These are phyloP conservation scores for Myrmecobius fasciatus DNA, from an alignment of 2,113 vertebrate genomes.

Conservation along the genomic window DNA sequence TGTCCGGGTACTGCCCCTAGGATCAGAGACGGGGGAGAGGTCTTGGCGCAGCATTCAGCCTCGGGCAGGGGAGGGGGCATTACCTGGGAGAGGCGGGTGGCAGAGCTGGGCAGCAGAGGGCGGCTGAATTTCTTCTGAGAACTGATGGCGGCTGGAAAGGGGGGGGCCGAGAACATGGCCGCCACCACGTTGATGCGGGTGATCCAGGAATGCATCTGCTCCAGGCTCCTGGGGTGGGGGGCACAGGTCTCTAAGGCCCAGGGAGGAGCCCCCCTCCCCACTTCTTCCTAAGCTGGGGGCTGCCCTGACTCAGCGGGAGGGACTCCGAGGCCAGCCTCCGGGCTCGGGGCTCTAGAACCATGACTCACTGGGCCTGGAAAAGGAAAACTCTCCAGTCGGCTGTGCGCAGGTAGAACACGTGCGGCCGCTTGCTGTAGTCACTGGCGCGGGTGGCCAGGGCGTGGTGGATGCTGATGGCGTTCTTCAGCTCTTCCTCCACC, in stretches of 20 bases:
- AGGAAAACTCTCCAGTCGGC: slow-evolving; percentile 99
- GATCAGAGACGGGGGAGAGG: no score
- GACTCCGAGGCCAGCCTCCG: neutral
- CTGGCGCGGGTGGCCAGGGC: slow-evolving; percentile 92
- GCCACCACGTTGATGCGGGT: slow-evolving; percentile 98
- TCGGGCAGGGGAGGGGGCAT: neutral
- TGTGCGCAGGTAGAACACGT: slow-evolving; percentile 98
- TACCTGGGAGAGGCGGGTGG: slow-evolving; percentile 94
- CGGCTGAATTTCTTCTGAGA: slow-evolving; percentile 99
- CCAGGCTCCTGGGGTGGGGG: slow-evolving; percentile 88
- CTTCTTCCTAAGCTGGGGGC: neutral
- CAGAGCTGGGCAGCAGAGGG: slow-evolving; percentile 92
- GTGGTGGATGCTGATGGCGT: slow-evolving; percentile 97
- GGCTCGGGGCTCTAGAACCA: neutral
- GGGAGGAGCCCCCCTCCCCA: neutral
- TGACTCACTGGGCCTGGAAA: slow-evolving; percentile 94
- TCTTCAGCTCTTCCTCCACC: slow-evolving; percentile 94
- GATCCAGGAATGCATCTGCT: slow-evolving; percentile 99
- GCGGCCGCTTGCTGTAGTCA: slow-evolving; percentile 96
- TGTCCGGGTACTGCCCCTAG: no score
- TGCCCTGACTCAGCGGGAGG: no score
- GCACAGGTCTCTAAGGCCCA: neutral
- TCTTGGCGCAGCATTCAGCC: no score
- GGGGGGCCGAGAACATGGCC: slow-evolving; percentile 96
- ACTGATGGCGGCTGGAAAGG: slow-evolving; percentile 95